Base-by-base conservation (phyloP, 2,113 vertebrate genomes). In the Stigmatopora argus region DNA sequence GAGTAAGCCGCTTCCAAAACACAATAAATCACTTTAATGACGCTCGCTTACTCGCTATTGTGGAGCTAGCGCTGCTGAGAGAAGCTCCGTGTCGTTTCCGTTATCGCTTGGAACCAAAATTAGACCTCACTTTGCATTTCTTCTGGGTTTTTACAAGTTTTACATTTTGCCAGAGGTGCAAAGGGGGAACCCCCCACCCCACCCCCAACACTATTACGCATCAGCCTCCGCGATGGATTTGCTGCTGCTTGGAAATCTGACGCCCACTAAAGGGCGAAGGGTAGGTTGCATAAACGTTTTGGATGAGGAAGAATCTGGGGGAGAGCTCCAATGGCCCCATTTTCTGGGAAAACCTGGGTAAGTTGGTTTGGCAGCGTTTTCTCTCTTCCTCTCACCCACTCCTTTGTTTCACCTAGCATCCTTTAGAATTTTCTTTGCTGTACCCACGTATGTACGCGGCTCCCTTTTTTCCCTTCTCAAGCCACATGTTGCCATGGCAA, bases 401-500 rank as follows among this genome's bases (percentile, higher is more conserved):
- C 78, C 67, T 67, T 52, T 53, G 41, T 67, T 78, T 62, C 64
- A 74, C 67, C 77, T 41, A 67, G 74, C 85, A 81, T 82, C 78
- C 71, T 83, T 79, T 41, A 82, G 63, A 83, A 78, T 86, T 71
- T 73, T 70, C 64, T 60, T 65, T 80, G 77, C 80, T 77, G 72
- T 73, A 83, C 75, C 71, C 78, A 81, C 71, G 78, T 78, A 79
- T 66, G 77, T 64, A 79, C 45, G 44, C 68, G 67, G 49, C 49
- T 66, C 52, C 31, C 46, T 18, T 73, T 56, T 65, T 26, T 66
- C 51, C 14, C 60, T 47, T 67, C 55, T 70, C 23, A 82, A 80
- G 82, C 70, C 82, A 83, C 71, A 78, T 73, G 91, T 91, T 91
- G 83, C 90, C 87, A 88, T 82, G 84, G 88, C 80, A 90, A 92